Evolutionary conservation across 2,797 vertebrate species (phyloP).

Genomic region (Valencia hispanica): DNA sequence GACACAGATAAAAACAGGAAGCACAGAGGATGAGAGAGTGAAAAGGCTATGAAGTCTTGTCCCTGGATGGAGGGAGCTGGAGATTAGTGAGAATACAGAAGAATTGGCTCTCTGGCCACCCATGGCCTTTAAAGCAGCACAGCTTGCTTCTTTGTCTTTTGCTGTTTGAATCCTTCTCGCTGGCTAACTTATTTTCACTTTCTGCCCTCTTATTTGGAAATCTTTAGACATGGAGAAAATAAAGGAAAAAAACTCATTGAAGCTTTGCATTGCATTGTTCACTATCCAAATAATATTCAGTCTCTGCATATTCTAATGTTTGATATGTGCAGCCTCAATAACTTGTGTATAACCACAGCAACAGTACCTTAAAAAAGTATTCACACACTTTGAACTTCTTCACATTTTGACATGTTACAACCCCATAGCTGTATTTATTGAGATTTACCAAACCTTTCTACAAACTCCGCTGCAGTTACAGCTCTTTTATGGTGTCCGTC

Average conservation of each 20-base stretch:
- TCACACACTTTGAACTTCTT: background rate
- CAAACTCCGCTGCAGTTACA: background rate
- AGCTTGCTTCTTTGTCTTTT: conserved; percentile 15
- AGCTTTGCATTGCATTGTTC: background rate
- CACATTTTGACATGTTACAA: background rate
- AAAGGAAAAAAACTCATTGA: too few relatives aligned
- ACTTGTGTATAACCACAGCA: background rate
- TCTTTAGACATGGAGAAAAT: conserved; percentile 1
- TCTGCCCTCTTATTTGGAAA: background rate
- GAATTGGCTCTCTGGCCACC: conserved; percentile 21
- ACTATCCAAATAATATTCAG: background rate
- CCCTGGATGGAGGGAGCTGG: conserved; percentile 40
- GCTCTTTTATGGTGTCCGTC: background rate
- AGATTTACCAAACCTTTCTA: background rate
- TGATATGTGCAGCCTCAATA: background rate
- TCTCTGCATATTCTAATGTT: background rate
- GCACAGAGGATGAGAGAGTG: conserved; percentile 43
- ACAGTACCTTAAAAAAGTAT: background rate
- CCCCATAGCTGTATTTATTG: background rate
- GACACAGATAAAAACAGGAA: conserved; percentile 62
- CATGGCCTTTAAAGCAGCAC: conserved; percentile 32
- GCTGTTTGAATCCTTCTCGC: background rate
- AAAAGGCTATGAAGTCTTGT: conserved; percentile 47
- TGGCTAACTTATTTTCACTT: conserved; percentile 3
- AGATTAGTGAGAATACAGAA: conserved; percentile 51